A percentile compares a stretch with the other conserved stretches of the same genome.
These are phyloP conservation scores for Dysmachus trigonus DNA, from an alignment of 2,888 invertebrate genomes.

Conservation along the genomic window DNA sequence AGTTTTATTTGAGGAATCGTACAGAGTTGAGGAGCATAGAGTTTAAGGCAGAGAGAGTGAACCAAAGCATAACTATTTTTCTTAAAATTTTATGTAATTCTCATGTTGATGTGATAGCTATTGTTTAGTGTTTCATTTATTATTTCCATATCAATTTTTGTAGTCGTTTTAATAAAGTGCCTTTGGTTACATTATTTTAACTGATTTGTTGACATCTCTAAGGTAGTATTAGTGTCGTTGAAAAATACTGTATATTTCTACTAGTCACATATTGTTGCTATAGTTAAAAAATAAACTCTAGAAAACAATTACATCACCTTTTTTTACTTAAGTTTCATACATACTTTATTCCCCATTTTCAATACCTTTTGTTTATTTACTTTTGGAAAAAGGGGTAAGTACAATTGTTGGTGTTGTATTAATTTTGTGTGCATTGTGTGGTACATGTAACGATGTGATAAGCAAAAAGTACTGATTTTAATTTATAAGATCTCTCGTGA, in stretches of 20 bases:
- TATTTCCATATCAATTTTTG: constrained; percentile 3
- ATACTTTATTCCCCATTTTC: background rate
- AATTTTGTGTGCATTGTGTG: background rate
- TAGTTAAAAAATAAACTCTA: constrained; percentile 21
- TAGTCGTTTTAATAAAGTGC: constrained; percentile 34
- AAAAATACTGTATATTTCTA: constrained; percentile 32
- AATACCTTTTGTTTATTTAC: background rate
- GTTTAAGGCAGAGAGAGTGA: constrained; percentile 6
- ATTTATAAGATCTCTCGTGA: no score
- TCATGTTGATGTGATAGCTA: constrained; percentile 19
- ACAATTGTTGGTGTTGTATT: background rate
- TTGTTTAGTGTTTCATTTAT: background rate
- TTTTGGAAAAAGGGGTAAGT: background rate
- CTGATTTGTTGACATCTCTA: background rate
- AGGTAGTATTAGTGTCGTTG: constrained; percentile 4
- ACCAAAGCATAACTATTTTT: constrained; percentile 27
- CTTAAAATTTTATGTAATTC: constrained; percentile 17
- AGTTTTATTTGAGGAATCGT: background rate
- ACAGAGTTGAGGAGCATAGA: background rate
- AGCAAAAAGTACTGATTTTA: no score
- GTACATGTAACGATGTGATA: no score
- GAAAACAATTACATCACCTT: background rate
- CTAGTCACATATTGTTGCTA: constrained; percentile 26
- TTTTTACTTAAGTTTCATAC: background rate
- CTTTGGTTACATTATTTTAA: constrained; percentile 22